phyloP scores from a whole-genome alignment of 2,797 vertebrate species.

The Malurus leucopterus region DNA sequence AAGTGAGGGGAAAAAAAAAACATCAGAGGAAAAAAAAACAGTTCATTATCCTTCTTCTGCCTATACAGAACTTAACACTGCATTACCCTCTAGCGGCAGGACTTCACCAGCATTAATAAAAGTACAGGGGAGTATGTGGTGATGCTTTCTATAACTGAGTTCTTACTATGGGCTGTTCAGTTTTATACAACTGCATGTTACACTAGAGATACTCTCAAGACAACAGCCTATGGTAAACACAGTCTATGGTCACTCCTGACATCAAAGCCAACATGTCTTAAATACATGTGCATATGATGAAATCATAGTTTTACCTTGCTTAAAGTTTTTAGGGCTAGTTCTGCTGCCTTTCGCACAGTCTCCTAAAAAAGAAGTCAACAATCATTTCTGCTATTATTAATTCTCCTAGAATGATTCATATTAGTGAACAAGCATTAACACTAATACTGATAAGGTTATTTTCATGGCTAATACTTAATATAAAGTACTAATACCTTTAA shows the following conservation, averaged over 20 bases:
- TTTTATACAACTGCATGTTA: neutral
- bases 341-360: conserved; percentile 94
- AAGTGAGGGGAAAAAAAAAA: neutral
- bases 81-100: neutral
- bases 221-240: neutral
- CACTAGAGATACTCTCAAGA: neutral
- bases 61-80: rapidly evolving
- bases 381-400: neutral
- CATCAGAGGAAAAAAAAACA: rapidly evolving
- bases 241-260: neutral
- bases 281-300: neutral
- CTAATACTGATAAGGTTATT: neutral
- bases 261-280: rapidly evolving
- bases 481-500: neutral
- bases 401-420: neutral
- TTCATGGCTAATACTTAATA: neutral
- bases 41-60: neutral
- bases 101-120: neutral
- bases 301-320: conserved; percentile 84
- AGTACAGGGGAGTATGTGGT: neutral
- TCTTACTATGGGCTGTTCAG: neutral
- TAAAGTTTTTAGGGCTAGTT: conserved; percentile 92
- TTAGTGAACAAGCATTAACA: neutral
- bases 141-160: neutral
- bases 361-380: conserved; percentile 77